phyloP scores from a whole-genome alignment of 2,797 vertebrate genomes.

The Loriculus beryllinus region DNA sequence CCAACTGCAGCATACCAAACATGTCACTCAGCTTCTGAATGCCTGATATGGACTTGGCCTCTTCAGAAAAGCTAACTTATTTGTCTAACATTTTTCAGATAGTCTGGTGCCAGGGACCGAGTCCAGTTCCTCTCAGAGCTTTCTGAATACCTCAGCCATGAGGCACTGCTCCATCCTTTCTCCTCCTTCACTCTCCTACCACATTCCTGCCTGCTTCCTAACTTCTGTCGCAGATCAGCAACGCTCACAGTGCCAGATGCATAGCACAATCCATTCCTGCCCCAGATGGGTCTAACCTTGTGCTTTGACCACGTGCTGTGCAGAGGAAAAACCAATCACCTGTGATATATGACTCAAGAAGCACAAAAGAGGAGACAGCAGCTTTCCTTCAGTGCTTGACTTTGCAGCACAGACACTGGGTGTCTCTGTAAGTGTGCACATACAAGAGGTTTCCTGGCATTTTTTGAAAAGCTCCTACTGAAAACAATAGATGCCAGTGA shows the following conservation, averaged over 20 bases:
- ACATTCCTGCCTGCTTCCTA: background rate
- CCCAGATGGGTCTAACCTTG: background rate
- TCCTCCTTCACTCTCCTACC: background rate
- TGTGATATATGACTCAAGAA: background rate
- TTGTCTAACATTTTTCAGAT: background rate
- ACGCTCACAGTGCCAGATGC: rapidly evolving
- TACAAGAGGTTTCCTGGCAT: background rate
- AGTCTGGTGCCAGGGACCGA: background rate
- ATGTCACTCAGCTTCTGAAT: background rate
- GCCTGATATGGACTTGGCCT: background rate
- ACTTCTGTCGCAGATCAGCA: background rate
- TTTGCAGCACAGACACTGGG: background rate
- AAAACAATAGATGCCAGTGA: background rate
- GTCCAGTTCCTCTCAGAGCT: background rate
- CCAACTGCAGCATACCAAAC: background rate
- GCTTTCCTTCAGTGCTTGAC: background rate
- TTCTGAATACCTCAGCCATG: background rate
- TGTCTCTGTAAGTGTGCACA: rapidly evolving
- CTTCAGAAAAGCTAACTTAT: background rate
- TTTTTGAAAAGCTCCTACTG: background rate
- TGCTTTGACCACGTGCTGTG: background rate
- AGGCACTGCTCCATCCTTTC: background rate
- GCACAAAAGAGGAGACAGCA: background rate
- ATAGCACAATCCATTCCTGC: background rate
- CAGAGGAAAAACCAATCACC: background rate